phyloP scores from a whole-genome alignment of 2,113 vertebrate genomes.

The Corydoras maculifer region DNA sequence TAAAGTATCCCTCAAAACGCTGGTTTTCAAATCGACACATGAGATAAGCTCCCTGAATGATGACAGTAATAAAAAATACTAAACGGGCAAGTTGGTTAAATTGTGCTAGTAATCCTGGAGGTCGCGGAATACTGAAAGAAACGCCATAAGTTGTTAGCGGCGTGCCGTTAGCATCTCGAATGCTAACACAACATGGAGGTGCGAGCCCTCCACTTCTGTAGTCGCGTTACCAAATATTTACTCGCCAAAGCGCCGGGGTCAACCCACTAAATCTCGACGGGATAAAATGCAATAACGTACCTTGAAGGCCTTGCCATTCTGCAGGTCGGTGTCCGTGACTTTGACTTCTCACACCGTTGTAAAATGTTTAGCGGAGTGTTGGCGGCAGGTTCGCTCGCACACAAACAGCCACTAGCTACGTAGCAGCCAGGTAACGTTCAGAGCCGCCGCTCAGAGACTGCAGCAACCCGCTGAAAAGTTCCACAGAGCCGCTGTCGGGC shows the following conservation, averaged over 20 bases:
- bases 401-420: neutral
- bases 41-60: too few relatives aligned
- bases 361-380: slow-evolving; percentile 6
- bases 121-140: too few relatives aligned
- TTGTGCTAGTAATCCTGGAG: too few relatives aligned
- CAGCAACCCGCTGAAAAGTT: neutral
- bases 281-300: slow-evolving; percentile 29
- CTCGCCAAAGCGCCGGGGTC: neutral
- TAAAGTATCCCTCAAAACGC: too few relatives aligned
- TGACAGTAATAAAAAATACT: too few relatives aligned
- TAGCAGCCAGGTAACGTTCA: slow-evolving; percentile 20
- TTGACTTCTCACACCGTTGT: neutral
- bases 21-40: too few relatives aligned
- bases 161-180: slow-evolving; percentile 15
- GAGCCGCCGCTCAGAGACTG: slow-evolving; percentile 6
- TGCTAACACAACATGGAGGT: slow-evolving; percentile 34
- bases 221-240: neutral
- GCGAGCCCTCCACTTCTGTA: neutral
- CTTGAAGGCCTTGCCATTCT: slow-evolving; percentile 50
- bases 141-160: neutral
- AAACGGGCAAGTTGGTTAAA: too few relatives aligned
- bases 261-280: neutral
- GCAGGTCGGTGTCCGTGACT: slow-evolving; percentile 3
- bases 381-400: slow-evolving; percentile 30
- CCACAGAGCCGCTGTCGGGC: neutral